Percentiles rank a stretch among this genome's conserved stretches.
Conservation (phyloP, 2,113 vertebrate genomes). For the Hiodon tergisus region DNA sequence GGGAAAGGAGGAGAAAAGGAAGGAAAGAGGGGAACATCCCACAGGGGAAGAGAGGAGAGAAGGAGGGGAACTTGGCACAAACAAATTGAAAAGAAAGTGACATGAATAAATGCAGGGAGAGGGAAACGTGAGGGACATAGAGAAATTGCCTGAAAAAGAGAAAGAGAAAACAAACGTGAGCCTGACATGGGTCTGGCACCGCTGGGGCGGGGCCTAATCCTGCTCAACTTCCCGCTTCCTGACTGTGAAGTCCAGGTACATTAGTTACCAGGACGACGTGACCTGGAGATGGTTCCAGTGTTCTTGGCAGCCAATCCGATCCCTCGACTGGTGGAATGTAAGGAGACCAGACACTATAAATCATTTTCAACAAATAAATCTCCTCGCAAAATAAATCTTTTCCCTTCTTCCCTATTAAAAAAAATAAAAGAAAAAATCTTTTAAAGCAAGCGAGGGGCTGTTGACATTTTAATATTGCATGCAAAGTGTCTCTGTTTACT, state of each 20-base stretch:
- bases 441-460: conserved; percentile 13
- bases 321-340: neutral
- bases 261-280: neutral
- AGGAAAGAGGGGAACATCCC: neutral
- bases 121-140: neutral
- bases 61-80: neutral
- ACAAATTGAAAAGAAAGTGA: neutral
- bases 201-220: neutral
- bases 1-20: neutral
- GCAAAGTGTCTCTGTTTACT: conserved; percentile 6
- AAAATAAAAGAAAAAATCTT: neutral
- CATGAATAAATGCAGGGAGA: neutral
- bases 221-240: neutral
- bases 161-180: neutral
- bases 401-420: neutral
- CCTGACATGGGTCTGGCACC: neutral
- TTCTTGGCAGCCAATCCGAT: neutral
- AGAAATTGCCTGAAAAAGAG: neutral
- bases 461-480: conserved; percentile 20
- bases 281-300: neutral
- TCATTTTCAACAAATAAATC: too few relatives aligned
- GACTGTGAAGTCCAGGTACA: neutral
- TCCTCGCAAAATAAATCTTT: neutral
- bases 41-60: neutral
- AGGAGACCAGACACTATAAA: neutral